phyloP scores from a whole-genome alignment of 1,140 invertebrate species.

The Procambarus clarkii region DNA sequence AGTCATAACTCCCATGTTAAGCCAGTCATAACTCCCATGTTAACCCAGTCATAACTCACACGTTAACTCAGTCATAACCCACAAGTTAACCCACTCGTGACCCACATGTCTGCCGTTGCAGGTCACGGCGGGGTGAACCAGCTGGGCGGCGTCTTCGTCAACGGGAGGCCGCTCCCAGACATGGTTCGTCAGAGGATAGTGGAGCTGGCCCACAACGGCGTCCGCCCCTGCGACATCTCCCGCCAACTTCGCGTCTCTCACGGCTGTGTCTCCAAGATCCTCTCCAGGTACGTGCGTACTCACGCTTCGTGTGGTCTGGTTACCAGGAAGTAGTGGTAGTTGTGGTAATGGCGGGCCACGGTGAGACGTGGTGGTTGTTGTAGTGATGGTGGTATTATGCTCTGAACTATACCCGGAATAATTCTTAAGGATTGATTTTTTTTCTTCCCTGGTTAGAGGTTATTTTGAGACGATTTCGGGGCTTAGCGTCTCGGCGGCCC shows the following conservation, averaged over 20 bases:
- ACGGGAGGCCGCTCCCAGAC: constrained; percentile 95
- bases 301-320: background rate
- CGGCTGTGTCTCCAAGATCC: constrained; percentile 74
- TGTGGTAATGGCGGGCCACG: background rate
- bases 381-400: too few species aligned
- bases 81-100: too few species aligned
- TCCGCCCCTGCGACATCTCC: constrained; percentile 87
- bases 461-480: too few species aligned
- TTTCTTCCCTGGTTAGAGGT: too few species aligned
- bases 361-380: too few species aligned
- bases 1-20: too few species aligned
- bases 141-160: constrained; percentile 96
- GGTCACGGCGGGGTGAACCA: constrained; percentile 97
- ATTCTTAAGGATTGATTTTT: too few species aligned
- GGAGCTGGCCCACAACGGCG: constrained; percentile 95
- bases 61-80: too few species aligned
- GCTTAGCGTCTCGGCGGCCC: too few species aligned
- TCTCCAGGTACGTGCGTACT: constrained; percentile 68
- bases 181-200: constrained; percentile 96
- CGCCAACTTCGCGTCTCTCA: constrained; percentile 79
- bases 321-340: background rate
- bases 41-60: too few species aligned
- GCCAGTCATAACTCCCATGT: too few species aligned
- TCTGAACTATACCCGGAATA: too few species aligned
- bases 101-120: constrained; percentile 74